phyloP scores from a whole-genome alignment of 1,140 invertebrate genomes.

The Saccostrea cuccullata region DNA sequence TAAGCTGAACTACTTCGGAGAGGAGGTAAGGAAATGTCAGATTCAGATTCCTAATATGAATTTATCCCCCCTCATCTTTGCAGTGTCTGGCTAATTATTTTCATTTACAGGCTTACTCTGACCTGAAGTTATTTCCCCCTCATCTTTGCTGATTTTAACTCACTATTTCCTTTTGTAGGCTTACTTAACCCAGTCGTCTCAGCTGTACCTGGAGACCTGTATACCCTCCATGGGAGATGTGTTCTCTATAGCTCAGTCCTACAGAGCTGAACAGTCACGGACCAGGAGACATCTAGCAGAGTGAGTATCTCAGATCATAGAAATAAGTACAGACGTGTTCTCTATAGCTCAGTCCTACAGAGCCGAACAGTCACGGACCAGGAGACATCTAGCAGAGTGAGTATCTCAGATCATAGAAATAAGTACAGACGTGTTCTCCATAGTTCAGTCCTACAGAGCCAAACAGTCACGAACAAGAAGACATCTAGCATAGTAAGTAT shows the following conservation, averaged over 20 bases:
- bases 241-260: slow-evolving; percentile 98
- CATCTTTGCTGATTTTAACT: too few relatives aligned
- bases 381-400: slow-evolving; percentile 97
- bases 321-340: slow-evolving; percentile 93
- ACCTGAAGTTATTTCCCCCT: too few relatives aligned
- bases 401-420: slow-evolving; percentile 60
- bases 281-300: slow-evolving; percentile 98
- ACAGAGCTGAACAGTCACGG: slow-evolving; percentile 97
- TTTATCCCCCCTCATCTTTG: too few relatives aligned
- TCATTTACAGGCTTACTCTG: too few relatives aligned
- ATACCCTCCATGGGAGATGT: slow-evolving; percentile 96
- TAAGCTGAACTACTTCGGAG: slow-evolving; percentile 96
- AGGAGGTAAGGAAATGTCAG: slow-evolving; percentile 76
- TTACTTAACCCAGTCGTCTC: slow-evolving; percentile 98
- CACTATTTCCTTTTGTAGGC: slow-evolving; percentile 81
- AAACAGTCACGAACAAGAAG: too few relatives aligned
- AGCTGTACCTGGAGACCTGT: slow-evolving; percentile 99
- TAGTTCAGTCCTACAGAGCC: too few relatives aligned
- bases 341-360: slow-evolving; percentile 98
- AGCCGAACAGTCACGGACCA: slow-evolving; percentile 97
- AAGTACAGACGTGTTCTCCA: too few relatives aligned
- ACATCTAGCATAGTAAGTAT: too few relatives aligned
- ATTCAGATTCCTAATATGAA: too few relatives aligned
- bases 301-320: slow-evolving; percentile 79
- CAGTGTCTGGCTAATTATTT: too few relatives aligned